Evolutionary conservation across 1,140 invertebrate species (phyloP), one percentile per base, ranked within the genome.

Genomic region (Tetramorium parvispinum): DNA sequence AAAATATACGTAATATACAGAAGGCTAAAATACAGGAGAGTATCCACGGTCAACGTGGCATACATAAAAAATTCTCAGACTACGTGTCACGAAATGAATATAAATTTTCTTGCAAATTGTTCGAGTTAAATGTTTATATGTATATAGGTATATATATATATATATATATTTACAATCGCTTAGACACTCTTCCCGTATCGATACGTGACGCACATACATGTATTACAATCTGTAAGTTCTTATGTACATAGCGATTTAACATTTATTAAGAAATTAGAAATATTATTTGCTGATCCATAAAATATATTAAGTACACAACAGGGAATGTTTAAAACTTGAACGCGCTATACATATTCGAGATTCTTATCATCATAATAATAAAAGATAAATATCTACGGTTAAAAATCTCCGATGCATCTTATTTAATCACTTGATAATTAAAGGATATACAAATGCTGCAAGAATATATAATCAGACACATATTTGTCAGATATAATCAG

Each of bases 291-390:
- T 71, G 78, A 18, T 59, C 68, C 73, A 91, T 91, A 88, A 91
- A 89, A 88, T 90, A 91, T 91, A 85, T 92, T 92, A 92, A 92
- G 90, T 92, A 92, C 91, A 91, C 57, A 92, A 92, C 86, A 91
- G 91, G 87, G 89, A 92, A 89, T 91, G 89, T 88, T 40, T 83
- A 63, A 63, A 77, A 81, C 51, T 63, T 86, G 40, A 59, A 73
- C 55, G 53, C 79, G 53, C 71, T 63, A 55, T 83, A 82, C 75
- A 46, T 40, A 55, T 21, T 85, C 37, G 49, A 87, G 70, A 81
- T 27, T 79, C 11, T 53, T 76, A 66, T 81, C 37, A n/a, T 53
- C 53, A 46, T 71, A 81, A 66, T 73, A 46, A 73, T 82, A 59
- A 73, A 46, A 73, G 37, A 79, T 66, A 57, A 55, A 87, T 86